Base-by-base conservation (phyloP, 1,140 invertebrate species). In the Sminthurides bifidus region DNA sequence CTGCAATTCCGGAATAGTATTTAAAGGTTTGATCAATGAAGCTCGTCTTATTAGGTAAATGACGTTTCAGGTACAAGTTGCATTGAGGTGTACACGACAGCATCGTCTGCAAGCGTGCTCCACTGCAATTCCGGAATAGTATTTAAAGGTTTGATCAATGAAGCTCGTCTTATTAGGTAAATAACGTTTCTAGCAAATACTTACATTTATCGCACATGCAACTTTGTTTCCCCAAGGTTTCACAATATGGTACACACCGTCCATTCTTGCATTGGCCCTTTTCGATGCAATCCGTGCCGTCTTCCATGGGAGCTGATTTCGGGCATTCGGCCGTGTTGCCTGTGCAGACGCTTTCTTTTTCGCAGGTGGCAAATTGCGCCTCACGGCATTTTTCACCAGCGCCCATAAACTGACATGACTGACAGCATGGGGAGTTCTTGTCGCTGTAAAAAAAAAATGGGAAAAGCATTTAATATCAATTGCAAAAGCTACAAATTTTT, bases 161-260 rank as follows among this genome's bases (percentile, higher is more conserved):
- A n/a, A n/a, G n/a, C n/a, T n/a, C n/a, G n/a, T n/a, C n/a, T n/a
- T n/a, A n/a, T n/a, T n/a, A n/a, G n/a, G n/a, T n/a, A n/a, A n/a
- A n/a, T n/a, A n/a, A n/a, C n/a, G n/a, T n/a, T n/a, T n/a, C n/a
- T n/a, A 65, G 85, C 86, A 67, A n/a, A 27, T 17, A 70, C 78
- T 73, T 76, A 85, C 89, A 84, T 61, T 84, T 85, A 68, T 94
- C 90, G 72, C 91, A 95, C 85, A 93, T 91, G 73, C 91, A 94
- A 70, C 88, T 92, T 68, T 89, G 85, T 65, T 86, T 74, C 33
- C 86, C 87, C 68, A 89, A 85, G 2, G 86, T 92, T 73, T 94
- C 90, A 71, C 91, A 95, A 69, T 87, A 93, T 1, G 90, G 87
- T 60, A 91, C 78, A 71, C 91, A 95, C 68, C 85, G 83, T 31